Percentiles rank a stretch among this genome's conserved stretches.
These are phyloP conservation scores for Turritopsis rubra DNA, from an alignment of 30 jellyfish, hydroid and myxozoan species.

Conservation along the genomic window DNA sequence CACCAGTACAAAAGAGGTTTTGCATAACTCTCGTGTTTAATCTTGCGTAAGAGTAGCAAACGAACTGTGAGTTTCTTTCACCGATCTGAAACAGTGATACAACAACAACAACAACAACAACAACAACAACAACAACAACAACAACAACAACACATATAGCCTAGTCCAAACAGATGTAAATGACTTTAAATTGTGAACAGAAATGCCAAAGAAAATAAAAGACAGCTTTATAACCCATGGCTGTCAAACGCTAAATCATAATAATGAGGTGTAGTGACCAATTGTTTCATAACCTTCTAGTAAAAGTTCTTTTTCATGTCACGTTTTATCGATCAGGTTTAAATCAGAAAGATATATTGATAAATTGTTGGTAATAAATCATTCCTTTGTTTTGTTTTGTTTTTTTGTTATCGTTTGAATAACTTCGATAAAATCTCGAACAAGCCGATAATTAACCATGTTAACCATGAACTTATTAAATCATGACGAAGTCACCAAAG, in stretches of 20 bases:
- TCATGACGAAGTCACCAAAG: background rate
- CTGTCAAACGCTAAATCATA: background rate
- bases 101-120: no score
- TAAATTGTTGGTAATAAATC: background rate
- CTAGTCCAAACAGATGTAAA: no score
- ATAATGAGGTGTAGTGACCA: background rate
- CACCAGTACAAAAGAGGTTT: no score
- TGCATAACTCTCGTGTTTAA: no score
- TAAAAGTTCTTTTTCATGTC: no score
- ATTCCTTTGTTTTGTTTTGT: background rate
- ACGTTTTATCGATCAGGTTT: background rate
- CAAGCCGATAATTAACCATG: background rate
- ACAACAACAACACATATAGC: no score
- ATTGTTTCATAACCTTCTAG: background rate
- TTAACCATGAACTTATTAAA: background rate
- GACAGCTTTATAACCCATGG: background rate
- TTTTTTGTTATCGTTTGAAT: background rate
- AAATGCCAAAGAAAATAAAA: background rate
- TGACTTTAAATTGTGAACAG: no score
- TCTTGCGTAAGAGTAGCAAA: no score
- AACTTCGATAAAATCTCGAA: background rate
- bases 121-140: no score
- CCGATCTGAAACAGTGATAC: no score
- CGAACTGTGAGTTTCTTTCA: no score
- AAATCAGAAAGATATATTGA: background rate